These are phyloP conservation scores for Muscicapa striata DNA, from an alignment of 2,797 vertebrate genomes.

Conservation along the genomic window DNA sequence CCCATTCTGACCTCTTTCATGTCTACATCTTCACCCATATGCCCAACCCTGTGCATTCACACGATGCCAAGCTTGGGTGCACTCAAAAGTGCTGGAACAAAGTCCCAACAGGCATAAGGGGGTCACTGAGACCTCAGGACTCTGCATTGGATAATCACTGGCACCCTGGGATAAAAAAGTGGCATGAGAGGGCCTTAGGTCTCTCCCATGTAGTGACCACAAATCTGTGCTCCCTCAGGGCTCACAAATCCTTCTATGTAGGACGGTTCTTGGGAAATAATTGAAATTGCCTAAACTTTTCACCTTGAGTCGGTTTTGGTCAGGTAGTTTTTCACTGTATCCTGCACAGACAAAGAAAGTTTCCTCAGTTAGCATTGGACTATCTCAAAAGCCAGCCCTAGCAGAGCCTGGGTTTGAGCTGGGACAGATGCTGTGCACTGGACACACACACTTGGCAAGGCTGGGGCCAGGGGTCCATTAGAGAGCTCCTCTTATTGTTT, in stretches of 20 bases:
- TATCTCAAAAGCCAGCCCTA: background rate
- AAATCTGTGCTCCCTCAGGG: background rate
- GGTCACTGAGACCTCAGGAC: background rate
- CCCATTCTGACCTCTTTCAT: background rate
- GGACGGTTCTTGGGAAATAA: background rate
- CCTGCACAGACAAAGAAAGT: background rate
- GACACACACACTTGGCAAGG: background rate
- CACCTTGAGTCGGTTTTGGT: background rate
- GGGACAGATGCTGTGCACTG: background rate
- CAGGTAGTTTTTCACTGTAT: background rate
- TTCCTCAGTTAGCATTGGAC: fast-evolving
- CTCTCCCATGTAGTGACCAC: background rate
- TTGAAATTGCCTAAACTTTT: background rate
- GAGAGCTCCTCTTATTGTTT: background rate
- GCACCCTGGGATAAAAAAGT: background rate
- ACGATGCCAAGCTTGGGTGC: background rate
- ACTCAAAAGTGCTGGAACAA: background rate
- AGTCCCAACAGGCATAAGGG: background rate
- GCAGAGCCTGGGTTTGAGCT: background rate
- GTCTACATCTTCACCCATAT: background rate
- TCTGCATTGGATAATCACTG: background rate
- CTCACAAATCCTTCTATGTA: fast-evolving
- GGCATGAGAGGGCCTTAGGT: background rate
- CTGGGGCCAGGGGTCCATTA: background rate
- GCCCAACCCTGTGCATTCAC: background rate